Conservation (phyloP, 2,797 vertebrate species). For the Lutjanus argentimaculatus region DNA sequence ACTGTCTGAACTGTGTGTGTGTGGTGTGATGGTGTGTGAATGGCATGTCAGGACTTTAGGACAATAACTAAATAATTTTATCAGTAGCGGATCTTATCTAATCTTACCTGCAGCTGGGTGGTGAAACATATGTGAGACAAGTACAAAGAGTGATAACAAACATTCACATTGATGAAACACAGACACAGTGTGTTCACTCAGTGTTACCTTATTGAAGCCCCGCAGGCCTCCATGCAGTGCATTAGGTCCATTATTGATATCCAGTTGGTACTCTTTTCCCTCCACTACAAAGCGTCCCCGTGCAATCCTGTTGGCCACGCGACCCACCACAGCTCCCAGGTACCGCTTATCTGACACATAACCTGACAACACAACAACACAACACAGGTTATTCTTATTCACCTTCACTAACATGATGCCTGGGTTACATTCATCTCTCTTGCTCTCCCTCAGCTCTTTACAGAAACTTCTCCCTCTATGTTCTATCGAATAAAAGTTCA, state of each 20-base stretch:
- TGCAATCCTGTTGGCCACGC: slow-evolving; percentile 94
- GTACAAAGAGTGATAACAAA: not conserved
- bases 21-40: no score
- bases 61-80: no score
- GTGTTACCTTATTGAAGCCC: slow-evolving; percentile 93
- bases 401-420: not conserved
- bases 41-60: no score
- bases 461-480: not conserved
- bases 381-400: not conserved
- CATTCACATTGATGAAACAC: not conserved
- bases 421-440: not conserved
- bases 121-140: not conserved
- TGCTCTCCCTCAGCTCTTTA: not conserved
- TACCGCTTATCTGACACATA: slow-evolving; percentile 91
- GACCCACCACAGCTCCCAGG: slow-evolving; percentile 92
- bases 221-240: slow-evolving; percentile 92
- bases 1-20: no score
- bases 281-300: slow-evolving; percentile 88
- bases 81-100: not conserved
- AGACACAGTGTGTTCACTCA: not conserved
- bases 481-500: not conserved
- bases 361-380: slow-evolving; percentile 79
- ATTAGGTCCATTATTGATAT: slow-evolving; percentile 92
- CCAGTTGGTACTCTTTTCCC: slow-evolving; percentile 88
- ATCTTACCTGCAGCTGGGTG: not conserved